Evolutionary conservation across 1,140 invertebrate species (phyloP).

Genomic region (Drosophila sp.): DNA sequence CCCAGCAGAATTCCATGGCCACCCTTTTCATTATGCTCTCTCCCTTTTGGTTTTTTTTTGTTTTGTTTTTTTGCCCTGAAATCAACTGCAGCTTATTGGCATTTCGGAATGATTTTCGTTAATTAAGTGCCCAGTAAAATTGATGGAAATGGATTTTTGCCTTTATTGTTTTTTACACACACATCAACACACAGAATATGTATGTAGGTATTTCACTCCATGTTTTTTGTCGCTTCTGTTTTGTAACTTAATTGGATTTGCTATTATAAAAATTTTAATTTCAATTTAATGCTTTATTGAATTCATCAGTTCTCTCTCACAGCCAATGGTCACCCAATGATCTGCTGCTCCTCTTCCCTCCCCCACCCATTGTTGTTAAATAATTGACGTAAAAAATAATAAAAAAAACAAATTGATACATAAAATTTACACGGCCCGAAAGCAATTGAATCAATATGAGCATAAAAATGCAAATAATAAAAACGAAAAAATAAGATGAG

Average conservation of each 20-base stretch:
- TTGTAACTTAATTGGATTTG: constrained; percentile 58
- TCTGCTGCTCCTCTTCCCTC: background rate
- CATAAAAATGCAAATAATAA: constrained; percentile 55
- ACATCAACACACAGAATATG: background rate
- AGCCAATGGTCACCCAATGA: constrained; percentile 1
- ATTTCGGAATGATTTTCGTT: constrained; percentile 40
- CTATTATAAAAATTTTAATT: constrained; percentile 48
- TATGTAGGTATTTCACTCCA: constrained; percentile 46
- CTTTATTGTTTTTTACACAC: background rate
- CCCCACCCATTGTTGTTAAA: constrained; percentile 31
- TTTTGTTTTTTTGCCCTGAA: constrained; percentile 15
- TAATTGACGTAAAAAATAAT: constrained; percentile 61
- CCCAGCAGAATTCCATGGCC: too few relatives aligned
- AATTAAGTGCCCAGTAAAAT: constrained; percentile 14
- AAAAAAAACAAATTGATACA: constrained; percentile 65
- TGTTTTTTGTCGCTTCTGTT: constrained; percentile 41
- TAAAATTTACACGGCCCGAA: constrained; percentile 42
- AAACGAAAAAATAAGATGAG: constrained; percentile 42
- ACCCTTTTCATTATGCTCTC: too few relatives aligned
- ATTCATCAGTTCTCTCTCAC: constrained; percentile 1
- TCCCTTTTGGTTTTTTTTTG: background rate
- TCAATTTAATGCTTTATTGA: constrained; percentile 61
- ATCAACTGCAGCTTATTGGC: constrained; percentile 48
- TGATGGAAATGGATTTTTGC: constrained; percentile 6
- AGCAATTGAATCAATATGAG: constrained; percentile 57